phyloP scores from a whole-genome alignment of 2,797 vertebrate genomes.

The Tympanoctomys barrerae region DNA sequence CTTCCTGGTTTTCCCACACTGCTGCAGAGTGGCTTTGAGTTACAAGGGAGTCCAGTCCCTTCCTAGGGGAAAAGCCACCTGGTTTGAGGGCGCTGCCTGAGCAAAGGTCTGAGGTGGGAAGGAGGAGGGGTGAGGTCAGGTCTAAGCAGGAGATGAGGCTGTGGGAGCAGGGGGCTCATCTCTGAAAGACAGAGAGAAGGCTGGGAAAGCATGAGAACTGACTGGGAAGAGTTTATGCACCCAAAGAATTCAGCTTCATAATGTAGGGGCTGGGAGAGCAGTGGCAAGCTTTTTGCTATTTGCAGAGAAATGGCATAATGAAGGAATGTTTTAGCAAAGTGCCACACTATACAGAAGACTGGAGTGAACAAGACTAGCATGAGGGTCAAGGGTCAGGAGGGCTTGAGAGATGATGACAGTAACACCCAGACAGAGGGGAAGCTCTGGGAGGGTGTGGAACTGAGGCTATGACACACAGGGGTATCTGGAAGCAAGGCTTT shows the following conservation, averaged over 20 bases:
- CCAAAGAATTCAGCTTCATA: not conserved
- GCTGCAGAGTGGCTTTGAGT: not conserved
- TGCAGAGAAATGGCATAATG: slow-evolving; percentile 22
- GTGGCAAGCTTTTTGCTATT: not conserved
- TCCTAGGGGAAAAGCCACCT: not conserved
- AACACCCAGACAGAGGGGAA: not conserved
- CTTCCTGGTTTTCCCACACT: not conserved
- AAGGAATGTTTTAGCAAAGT: not conserved
- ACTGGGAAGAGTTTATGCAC: not conserved
- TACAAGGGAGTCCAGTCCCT: not conserved
- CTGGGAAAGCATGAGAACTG: not conserved
- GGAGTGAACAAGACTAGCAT: not conserved
- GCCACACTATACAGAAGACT: not conserved
- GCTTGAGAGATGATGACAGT: not conserved
- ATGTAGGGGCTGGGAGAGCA: not conserved
- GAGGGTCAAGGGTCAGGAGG: not conserved
- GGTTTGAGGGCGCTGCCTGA: not conserved
- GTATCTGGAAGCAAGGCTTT: not conserved
- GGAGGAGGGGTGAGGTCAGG: not conserved
- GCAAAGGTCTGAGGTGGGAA: not conserved
- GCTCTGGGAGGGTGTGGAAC: not conserved
- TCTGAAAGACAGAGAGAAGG: slow-evolving; percentile 9
- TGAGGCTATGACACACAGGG: not conserved
- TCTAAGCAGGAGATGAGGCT: not conserved
- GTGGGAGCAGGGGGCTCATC: not conserved